Percentiles rank a stretch among this genome's conserved stretches.
phyloP scores from a whole-genome alignment of 1,140 invertebrate species.

The Papilio polyxenes region DNA sequence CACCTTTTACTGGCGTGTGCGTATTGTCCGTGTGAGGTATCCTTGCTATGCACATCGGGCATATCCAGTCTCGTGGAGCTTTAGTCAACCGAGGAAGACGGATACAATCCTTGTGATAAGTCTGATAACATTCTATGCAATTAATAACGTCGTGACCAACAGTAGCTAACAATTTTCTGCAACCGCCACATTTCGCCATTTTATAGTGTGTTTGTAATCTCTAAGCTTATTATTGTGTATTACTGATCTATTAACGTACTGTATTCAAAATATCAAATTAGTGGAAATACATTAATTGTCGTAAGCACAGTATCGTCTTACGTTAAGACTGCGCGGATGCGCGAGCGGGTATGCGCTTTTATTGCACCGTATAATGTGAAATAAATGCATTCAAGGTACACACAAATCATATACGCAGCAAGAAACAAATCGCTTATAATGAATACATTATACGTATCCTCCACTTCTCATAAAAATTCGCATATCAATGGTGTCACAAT shows the following conservation, averaged over 20 bases:
- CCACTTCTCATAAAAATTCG: background rate
- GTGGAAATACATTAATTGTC: too few relatives aligned
- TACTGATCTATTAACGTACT: background rate
- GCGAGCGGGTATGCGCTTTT: background rate
- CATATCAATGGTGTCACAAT: background rate
- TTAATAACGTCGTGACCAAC: background rate
- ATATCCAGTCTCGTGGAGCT: background rate
- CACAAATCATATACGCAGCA: background rate
- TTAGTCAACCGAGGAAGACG: background rate
- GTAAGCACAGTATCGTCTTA: background rate
- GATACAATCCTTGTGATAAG: background rate
- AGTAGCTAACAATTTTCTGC: background rate
- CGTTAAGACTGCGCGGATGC: background rate
- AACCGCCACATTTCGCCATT: slow-evolving; percentile 5
- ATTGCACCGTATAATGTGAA: background rate
- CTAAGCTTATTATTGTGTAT: too few relatives aligned
- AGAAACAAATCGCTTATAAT: background rate
- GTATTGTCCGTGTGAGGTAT: too few relatives aligned
- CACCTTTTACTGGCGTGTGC: too few relatives aligned
- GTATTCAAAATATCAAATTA: background rate
- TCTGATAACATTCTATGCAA: background rate
- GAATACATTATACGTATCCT: background rate
- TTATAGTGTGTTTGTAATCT: background rate
- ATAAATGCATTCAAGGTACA: background rate
- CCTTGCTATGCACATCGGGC: background rate